Percentiles rank a stretch among this genome's conserved stretches.
Evolutionary conservation across 2,113 vertebrate genomes (phyloP).

Genomic region (Macquaria australasica): DNA sequence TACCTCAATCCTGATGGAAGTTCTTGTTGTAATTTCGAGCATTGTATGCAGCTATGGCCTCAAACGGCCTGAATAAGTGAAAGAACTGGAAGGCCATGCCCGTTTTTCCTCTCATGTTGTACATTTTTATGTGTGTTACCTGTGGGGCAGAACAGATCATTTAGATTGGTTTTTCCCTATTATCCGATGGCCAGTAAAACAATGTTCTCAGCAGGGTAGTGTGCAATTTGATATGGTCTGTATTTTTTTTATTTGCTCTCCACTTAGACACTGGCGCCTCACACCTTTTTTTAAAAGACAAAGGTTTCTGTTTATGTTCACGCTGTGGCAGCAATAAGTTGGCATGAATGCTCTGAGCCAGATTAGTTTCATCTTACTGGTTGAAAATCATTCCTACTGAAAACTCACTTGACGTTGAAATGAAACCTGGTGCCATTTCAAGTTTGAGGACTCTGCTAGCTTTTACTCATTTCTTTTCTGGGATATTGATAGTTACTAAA

Average conservation of each 20-base stretch:
- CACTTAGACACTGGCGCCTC: slow-evolving; percentile 58
- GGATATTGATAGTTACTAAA: background rate
- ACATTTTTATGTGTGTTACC: slow-evolving; percentile 19
- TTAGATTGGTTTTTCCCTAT: slow-evolving; percentile 34
- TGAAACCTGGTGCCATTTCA: slow-evolving; percentile 37
- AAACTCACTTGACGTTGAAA: slow-evolving; percentile 47
- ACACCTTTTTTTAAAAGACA: slow-evolving; percentile 62
- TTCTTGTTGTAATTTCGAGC: slow-evolving; percentile 50
- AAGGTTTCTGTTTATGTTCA: slow-evolving; percentile 75
- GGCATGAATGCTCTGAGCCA: slow-evolving; percentile 28
- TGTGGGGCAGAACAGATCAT: slow-evolving; percentile 30
- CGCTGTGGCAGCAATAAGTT: slow-evolving; percentile 59
- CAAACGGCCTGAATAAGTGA: background rate
- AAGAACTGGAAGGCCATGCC: background rate
- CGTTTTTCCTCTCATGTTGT: background rate
- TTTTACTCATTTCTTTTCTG: slow-evolving; percentile 9
- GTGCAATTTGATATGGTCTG: slow-evolving; percentile 58
- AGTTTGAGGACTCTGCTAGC: background rate
- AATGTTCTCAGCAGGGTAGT: slow-evolving; percentile 49
- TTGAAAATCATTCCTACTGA: slow-evolving; percentile 42
- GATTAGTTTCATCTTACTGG: slow-evolving; percentile 62
- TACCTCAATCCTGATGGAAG: slow-evolving; percentile 63
- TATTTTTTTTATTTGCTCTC: slow-evolving; percentile 60
- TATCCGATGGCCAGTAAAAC: slow-evolving; percentile 56
- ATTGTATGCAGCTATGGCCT: slow-evolving; percentile 15